phyloP scores from a whole-genome alignment of 2,888 invertebrate genomes.

The Cosmia pyralina region DNA sequence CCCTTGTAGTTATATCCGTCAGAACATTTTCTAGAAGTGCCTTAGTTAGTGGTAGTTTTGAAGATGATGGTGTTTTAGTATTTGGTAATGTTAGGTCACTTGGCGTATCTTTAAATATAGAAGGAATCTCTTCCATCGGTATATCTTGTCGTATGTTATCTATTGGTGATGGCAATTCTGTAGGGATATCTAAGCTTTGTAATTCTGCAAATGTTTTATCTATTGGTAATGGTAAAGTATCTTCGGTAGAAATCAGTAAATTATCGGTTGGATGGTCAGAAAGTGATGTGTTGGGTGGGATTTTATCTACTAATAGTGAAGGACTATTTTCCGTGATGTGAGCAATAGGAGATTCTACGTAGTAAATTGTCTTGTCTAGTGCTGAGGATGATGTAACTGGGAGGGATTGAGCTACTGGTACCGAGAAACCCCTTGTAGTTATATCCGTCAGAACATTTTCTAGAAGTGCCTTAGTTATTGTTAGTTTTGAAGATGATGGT shows the following conservation, averaged over 20 bases:
- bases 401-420: background rate
- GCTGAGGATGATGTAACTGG: background rate
- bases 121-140: too few relatives aligned
- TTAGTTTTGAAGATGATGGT: background rate
- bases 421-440: background rate
- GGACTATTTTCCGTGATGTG: too few relatives aligned
- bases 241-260: too few relatives aligned
- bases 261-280: too few relatives aligned
- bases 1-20: background rate
- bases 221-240: background rate
- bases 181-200: background rate
- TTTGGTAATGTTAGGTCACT: too few relatives aligned
- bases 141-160: background rate
- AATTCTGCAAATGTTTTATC: background rate
- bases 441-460: background rate
- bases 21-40: slow-evolving; percentile 14
- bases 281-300: background rate
- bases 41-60: slow-evolving; percentile 11
- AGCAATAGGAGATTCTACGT: too few relatives aligned
- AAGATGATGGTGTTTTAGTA: background rate
- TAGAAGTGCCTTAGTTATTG: background rate
- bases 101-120: too few relatives aligned
- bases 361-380: background rate
- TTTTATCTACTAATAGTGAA: too few relatives aligned
- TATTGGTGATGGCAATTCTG: background rate